Evolutionary conservation across 2,888 invertebrate genomes (phyloP), one percentile per base, ranked within the genome.

Genomic region (Nipponacmea schrenckii): DNA sequence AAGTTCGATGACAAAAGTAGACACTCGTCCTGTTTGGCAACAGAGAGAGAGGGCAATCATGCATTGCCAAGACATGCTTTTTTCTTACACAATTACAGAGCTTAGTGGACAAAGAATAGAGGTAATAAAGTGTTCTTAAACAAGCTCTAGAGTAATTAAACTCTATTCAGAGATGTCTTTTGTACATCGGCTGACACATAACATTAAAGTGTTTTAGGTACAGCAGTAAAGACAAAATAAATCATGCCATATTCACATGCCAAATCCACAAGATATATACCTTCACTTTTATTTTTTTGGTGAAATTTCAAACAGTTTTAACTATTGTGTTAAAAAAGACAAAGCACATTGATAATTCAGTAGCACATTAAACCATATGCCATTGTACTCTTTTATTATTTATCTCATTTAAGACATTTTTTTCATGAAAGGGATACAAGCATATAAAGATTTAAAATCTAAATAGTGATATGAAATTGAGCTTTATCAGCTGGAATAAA

Each of bases 21-120:
- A 20, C 56, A 56, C 24, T 24, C 56, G 20, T 10, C 56, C 24
- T 24, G 56, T 56, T 56, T 20, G 56, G 14, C 24, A 39, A 39
- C 10, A 14, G 56, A 20, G 10, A 56, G 56, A 56, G 24, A 56
- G 56, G 56, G 56, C 56, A 56, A 56, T 56, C 56, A 56, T 24
- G 56, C 56, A 56, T 56, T 56, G 56, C 56, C 56, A 56, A 56
- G 56, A 56, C 56, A 20, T 56, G 56, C 56, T 14, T 56, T 24
- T 50, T 56, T 56, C 56, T 56, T 56, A 56, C 56, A 56, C 56
- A 10, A 56, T 24, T 12, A 56, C 56, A 12, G 24, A 56, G 56
- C 56, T 56, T 24, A 56, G 56, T 56, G 56, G 56, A 56, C 56
- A 56, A 56, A 56, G 56, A 56, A 56, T 56, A 10, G 24, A 14